Evolutionary conservation across 2,797 vertebrate genomes (phyloP).

Genomic region (Eulemur coronatus): DNA sequence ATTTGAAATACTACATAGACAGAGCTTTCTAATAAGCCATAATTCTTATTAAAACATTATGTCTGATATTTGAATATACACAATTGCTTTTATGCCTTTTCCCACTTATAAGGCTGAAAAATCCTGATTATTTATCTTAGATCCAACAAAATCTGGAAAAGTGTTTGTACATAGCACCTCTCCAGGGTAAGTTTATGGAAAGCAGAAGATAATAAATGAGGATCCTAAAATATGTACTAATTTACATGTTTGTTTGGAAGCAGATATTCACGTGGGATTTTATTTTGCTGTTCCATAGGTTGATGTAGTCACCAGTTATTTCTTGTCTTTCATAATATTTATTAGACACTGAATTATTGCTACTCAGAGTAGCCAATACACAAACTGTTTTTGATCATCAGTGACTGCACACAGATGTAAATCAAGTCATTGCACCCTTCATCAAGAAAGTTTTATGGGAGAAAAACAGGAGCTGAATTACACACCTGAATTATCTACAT

Average conservation of each 20-base stretch:
- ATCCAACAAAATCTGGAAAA: background rate
- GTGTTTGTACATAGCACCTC: background rate
- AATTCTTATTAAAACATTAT: background rate
- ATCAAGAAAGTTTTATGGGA: background rate
- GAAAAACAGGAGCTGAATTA: background rate
- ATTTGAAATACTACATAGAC: background rate
- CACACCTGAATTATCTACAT: background rate
- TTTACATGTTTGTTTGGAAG: conserved; percentile 32
- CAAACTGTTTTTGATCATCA: background rate
- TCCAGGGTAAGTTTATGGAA: background rate
- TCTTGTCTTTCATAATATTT: background rate
- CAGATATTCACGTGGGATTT: background rate
- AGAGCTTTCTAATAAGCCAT: background rate
- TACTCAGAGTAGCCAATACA: background rate
- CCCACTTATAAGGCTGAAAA: background rate
- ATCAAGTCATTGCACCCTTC: background rate
- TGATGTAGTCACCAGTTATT: background rate
- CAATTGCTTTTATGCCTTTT: background rate
- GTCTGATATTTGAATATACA: background rate
- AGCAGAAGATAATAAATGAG: background rate
- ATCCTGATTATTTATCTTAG: background rate
- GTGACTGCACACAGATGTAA: background rate
- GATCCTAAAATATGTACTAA: background rate
- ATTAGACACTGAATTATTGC: background rate
- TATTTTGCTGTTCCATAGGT: background rate